These are phyloP conservation scores for Tupiocoris notatus DNA, from an alignment of 2,888 invertebrate species.

Conservation along the genomic window DNA sequence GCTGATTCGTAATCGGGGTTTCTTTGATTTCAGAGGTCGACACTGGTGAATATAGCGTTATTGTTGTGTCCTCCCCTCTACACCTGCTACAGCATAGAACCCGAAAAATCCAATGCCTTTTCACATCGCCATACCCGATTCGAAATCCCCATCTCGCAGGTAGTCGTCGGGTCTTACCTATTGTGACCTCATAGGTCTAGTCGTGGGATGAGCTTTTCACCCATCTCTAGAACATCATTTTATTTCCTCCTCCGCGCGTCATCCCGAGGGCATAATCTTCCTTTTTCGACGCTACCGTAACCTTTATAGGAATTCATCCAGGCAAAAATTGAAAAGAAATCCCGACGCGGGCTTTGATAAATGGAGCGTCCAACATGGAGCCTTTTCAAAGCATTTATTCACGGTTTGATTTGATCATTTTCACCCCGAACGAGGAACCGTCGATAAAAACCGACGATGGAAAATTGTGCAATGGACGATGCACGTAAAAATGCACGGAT, in stretches of 20 bases:
- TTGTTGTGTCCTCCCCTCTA: background rate
- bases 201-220: background rate
- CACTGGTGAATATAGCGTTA: too few species aligned
- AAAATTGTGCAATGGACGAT: too few species aligned
- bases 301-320: background rate
- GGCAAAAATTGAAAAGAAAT: background rate
- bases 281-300: background rate
- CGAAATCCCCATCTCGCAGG: background rate
- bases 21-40: too few species aligned
- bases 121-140: background rate
- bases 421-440: too few species aligned
- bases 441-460: too few species aligned
- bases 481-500: too few species aligned
- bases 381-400: background rate
- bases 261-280: background rate
- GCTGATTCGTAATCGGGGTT: too few species aligned
- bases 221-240: background rate
- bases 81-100: background rate
- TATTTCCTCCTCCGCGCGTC: background rate
- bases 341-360: background rate
- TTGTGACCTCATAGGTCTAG: background rate
- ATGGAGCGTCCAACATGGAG: background rate
- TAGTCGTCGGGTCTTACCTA: background rate
- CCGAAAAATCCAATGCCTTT: background rate
- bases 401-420: too few species aligned